phyloP scores from a whole-genome alignment of 2,888 invertebrate species.

The Scaptodrosophila latifasciaeformis region DNA sequence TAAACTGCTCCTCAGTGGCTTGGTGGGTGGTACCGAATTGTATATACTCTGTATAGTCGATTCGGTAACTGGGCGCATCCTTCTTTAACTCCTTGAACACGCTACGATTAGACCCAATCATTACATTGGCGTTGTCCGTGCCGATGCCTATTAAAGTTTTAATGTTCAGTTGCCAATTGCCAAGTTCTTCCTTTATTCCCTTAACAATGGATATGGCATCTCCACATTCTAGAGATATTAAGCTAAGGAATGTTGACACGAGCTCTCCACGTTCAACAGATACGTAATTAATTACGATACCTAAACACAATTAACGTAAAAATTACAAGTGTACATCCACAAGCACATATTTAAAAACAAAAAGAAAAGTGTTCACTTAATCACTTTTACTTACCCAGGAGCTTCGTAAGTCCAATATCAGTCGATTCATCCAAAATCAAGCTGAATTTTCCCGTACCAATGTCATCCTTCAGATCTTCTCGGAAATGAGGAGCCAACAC shows the following conservation, averaged over 20 bases:
- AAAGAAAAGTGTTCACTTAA: background rate
- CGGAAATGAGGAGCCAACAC: too few relatives aligned
- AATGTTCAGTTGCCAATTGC: background rate
- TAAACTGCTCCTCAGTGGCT: too few relatives aligned
- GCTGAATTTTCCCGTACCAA: background rate
- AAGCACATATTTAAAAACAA: too few relatives aligned
- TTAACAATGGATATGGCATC: constrained; percentile 1
- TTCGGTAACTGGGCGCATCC: background rate
- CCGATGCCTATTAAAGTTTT: constrained; percentile 1
- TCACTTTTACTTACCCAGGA: background rate
- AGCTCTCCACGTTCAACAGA: constrained; percentile 2
- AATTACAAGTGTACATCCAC: constrained; percentile 2
- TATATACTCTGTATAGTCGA: too few relatives aligned
- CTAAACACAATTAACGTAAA: background rate
- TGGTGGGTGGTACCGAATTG: too few relatives aligned
- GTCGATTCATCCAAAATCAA: background rate
- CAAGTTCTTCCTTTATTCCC: constrained; percentile 4
- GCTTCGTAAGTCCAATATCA: background rate
- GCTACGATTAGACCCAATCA: constrained; percentile 1
- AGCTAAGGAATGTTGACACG: constrained; percentile 1
- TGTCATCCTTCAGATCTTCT: background rate
- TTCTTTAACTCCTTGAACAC: background rate
- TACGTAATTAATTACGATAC: constrained; percentile 1
- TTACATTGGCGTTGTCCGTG: constrained; percentile 1
- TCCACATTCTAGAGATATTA: too few relatives aligned